Evolutionary conservation across 1,140 invertebrate species (phyloP).

Genomic region (Dreissena rostriformis): DNA sequence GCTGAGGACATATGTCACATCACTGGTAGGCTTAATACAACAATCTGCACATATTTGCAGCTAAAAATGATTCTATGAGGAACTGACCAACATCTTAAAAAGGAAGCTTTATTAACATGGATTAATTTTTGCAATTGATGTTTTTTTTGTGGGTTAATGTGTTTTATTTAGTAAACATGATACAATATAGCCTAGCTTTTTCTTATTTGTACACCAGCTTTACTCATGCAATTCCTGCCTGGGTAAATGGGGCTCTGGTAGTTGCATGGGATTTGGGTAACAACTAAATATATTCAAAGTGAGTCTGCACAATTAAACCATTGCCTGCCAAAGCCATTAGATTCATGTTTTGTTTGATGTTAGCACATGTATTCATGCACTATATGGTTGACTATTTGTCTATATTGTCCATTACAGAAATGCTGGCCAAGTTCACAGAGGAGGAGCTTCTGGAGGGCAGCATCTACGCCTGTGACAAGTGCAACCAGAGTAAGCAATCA

Average conservation of each 20-base stretch:
- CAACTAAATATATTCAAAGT: too few relatives aligned
- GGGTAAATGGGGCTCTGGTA: too few relatives aligned
- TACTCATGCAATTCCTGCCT: too few relatives aligned
- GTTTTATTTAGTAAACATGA: too few relatives aligned
- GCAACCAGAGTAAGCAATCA: conserved; percentile 63
- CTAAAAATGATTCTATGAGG: background rate
- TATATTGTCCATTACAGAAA: conserved; percentile 68
- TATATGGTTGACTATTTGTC: background rate
- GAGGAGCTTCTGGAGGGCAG: conserved; percentile 74
- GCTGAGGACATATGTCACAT: conserved; percentile 72
- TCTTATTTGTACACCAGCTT: too few relatives aligned
- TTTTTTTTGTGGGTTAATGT: too few relatives aligned
- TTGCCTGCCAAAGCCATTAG: background rate
- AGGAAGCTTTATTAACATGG: background rate
- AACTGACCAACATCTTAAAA: background rate
- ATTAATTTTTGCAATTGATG: background rate
- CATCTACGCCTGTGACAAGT: conserved; percentile 77
- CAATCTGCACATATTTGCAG: too few relatives aligned
- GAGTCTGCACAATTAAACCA: too few relatives aligned
- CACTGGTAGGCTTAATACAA: conserved; percentile 63
- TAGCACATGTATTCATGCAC: too few relatives aligned
- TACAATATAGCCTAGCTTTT: too few relatives aligned
- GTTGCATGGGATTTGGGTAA: too few relatives aligned
- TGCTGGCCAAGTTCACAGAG: conserved; percentile 77
- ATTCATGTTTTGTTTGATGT: background rate